phyloP scores from a whole-genome alignment of 2,888 invertebrate species.

The Callosobruchus maculatus region DNA sequence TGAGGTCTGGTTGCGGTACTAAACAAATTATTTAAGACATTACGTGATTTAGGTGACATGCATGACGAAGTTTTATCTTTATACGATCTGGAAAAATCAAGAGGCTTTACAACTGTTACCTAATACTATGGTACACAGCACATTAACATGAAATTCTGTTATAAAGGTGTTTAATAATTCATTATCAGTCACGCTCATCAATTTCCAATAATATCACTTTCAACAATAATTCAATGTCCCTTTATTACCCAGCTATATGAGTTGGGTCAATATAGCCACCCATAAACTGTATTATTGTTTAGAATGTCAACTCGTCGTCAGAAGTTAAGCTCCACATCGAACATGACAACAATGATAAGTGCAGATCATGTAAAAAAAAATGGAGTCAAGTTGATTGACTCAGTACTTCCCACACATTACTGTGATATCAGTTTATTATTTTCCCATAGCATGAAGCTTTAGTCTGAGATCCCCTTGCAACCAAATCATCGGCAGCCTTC shows the following conservation, averaged over 20 bases:
- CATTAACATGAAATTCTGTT: slow-evolving; percentile 31
- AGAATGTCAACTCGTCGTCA: background rate
- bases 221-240: slow-evolving; percentile 16
- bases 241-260: background rate
- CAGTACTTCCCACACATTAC: too few species aligned
- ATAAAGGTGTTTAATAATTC: slow-evolving; percentile 33
- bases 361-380: too few species aligned
- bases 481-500: too few species aligned
- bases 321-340: background rate
- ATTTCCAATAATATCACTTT: slow-evolving; percentile 26
- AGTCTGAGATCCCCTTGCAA: too few species aligned
- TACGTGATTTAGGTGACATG: slow-evolving; percentile 22
- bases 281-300: slow-evolving; percentile 5
- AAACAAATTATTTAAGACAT: slow-evolving; percentile 11
- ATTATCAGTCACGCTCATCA: slow-evolving; percentile 38
- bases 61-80: slow-evolving; percentile 9
- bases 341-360: too few species aligned
- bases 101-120: slow-evolving; percentile 29
- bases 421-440: too few species aligned
- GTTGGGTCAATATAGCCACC: background rate
- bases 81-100: slow-evolving; percentile 26
- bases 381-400: too few species aligned
- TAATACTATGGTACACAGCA: background rate
- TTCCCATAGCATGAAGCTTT: too few species aligned
- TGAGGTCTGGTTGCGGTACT: background rate